Base-by-base conservation (phyloP, 2,797 vertebrate genomes). In the Brachyrhaphis roseni region DNA sequence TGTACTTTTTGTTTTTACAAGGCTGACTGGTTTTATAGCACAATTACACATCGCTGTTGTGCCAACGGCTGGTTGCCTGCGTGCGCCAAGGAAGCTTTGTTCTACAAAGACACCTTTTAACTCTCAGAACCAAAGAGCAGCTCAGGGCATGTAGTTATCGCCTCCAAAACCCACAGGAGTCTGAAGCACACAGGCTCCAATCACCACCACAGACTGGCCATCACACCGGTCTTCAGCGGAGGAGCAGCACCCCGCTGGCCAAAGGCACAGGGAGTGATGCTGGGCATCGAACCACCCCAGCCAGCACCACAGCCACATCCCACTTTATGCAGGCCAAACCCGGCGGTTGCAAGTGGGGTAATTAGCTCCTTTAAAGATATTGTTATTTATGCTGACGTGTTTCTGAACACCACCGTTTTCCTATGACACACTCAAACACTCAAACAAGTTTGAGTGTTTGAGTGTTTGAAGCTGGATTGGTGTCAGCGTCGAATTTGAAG, bases 1-100 rank as follows among this genome's bases (percentile, higher is more conserved):
- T 59, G 34, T 41, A 13, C 34, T 74, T 7, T 81, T 70, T 12
- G 76, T 82, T 78, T 49, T 47, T 31, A 34, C 15, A 34, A 62
- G 59, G 15, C 16, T 62, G 59, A 62, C 59, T 62, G 59, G 59
- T 62, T 62, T 31, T 39, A 66, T 66, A 10, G 34, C 62, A 36
- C 7, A 66, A 39, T 36, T 39, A 20, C 34, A 36, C 62, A 39
- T 66, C 18, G 13, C 31, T 39, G 34, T 4, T 66, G 62, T 20
- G 62, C 62, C 62, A 66, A 66, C 16, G 4, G 8, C 7, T 66
- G 62, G 31, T 36, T 10, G 15, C 59, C 31, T 64, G 8, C 31
- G 3, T 36, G 8, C 8, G 16, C 34, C 34, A 66, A 13, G 3
- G 34, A 66, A 36, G 62, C 18, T 10, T 66, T 66, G 23, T 8